Base-by-base conservation (phyloP, 2,888 invertebrate genomes). In the Drosophila multiciliata region DNA sequence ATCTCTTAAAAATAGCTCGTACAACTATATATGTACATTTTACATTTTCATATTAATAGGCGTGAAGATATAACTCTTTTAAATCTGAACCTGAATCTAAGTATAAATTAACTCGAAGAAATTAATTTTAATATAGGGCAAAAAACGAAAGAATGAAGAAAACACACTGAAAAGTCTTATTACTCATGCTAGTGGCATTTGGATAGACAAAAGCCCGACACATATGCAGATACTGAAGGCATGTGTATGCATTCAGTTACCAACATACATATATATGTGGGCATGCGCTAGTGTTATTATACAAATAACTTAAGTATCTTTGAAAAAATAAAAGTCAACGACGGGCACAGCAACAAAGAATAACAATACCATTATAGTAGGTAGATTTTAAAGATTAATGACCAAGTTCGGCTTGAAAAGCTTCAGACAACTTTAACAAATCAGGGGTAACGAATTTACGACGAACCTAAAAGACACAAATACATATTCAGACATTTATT, bases 371-470 rank as follows among this genome's bases (percentile, higher is more conserved):
- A 74, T 82, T 73, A 75, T 71, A 85, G 75, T 75, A 82, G 90
- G 77, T 87, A 82, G 90, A 90, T 90, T 88, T 77, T 78, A 63
- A 85, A 86, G 86, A 86, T 86, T 90, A 86, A 86, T 90, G 86
- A 90, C 82, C 76, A 73, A 83, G 73, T 63, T 89, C 73, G 74
- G 64, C 68, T 68, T 69, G 54, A 73, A 83, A 80, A 83, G 77
- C 71, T 77, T 73, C 64, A 48, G 62, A 73, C 69, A 81, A 60
- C 67, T 66, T 50, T 69, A 76, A 71, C 73, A 66, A 62, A 75
- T 75, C 66, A 58, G 54, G 57, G 80, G 52, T 66, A 73, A 70
- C 64, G 75, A 81, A 78, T 87, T 84, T 81, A 84, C 78, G 73
- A 75, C 69, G 74, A 49, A 88, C 74, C 82, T 69, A 62, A 67